These are phyloP conservation scores for Corythucha ciliata DNA, from an alignment of 2,888 invertebrate genomes.

Conservation along the genomic window DNA sequence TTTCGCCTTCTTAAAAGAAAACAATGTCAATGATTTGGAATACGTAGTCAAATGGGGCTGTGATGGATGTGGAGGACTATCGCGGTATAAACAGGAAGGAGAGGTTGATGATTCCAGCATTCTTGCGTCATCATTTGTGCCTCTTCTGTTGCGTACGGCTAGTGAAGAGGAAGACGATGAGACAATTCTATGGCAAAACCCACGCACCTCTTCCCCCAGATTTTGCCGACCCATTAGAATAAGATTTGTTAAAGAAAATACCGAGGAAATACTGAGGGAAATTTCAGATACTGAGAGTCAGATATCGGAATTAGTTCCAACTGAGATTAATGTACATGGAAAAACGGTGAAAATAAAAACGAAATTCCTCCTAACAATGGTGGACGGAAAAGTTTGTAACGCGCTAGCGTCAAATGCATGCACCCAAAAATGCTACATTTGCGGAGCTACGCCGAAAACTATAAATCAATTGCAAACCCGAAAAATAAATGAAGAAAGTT, in stretches of 20 bases:
- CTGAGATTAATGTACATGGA: background rate
- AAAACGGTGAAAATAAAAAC: background rate
- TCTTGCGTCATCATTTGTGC: background rate
- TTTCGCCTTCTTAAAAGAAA: no score
- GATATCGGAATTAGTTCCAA: background rate
- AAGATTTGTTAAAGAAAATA: background rate
- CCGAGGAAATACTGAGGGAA: background rate
- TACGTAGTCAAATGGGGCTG: background rate
- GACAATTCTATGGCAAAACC: background rate
- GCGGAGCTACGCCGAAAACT: conserved; percentile 6
- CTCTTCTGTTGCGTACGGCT: background rate
- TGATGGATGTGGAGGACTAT: background rate
- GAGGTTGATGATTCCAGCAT: background rate
- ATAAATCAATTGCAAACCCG: conserved; percentile 9
- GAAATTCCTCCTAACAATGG: conserved; percentile 14
- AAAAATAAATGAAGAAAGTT: conserved; percentile 1
- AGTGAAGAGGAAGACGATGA: no score
- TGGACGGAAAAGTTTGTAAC: conserved; percentile 27
- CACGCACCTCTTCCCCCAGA: background rate
- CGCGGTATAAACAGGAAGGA: background rate
- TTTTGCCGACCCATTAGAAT: background rate
- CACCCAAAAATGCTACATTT: conserved; percentile 17
- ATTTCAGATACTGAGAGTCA: background rate
- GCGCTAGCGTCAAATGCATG: conserved; percentile 13
- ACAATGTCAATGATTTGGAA: no score